A percentile compares a stretch with the other conserved stretches of the same genome.
phyloP scores from a whole-genome alignment of 2,113 vertebrate genomes.

The Calonectris borealis region DNA sequence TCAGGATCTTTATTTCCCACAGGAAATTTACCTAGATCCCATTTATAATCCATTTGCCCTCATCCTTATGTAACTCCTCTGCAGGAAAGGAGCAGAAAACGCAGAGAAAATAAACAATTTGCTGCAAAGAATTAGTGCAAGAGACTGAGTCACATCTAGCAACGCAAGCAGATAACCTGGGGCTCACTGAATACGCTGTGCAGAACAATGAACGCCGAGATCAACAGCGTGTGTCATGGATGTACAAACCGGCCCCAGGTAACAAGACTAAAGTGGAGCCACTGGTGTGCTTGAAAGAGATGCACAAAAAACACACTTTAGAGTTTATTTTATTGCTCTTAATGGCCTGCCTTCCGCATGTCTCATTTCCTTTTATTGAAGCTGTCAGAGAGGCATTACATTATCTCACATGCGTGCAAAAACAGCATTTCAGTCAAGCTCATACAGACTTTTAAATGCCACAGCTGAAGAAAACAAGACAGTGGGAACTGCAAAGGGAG shows the following conservation, averaged over 20 bases:
- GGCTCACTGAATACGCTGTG: not conserved
- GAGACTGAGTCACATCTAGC: slow-evolving; percentile 23
- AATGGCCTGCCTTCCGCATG: not conserved
- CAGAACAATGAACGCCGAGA: not conserved
- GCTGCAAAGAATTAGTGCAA: not conserved
- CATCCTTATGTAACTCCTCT: slow-evolving; percentile 13
- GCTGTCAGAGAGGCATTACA: slow-evolving; percentile 31
- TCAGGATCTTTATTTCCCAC: slow-evolving; percentile 17
- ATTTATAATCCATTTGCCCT: slow-evolving; percentile 19
- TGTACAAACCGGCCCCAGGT: not conserved
- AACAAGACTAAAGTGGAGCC: not conserved
- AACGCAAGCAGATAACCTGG: not conserved
- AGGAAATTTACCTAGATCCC: slow-evolving; percentile 32
- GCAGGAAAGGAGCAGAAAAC: not conserved
- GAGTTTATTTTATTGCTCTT: slow-evolving; percentile 45
- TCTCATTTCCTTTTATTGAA: slow-evolving; percentile 48
- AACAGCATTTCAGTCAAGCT: not conserved
- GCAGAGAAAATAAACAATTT: slow-evolving; percentile 1
- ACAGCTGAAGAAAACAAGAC: slow-evolving; percentile 41
- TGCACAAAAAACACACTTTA: not conserved
- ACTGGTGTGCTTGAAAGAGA: not conserved
- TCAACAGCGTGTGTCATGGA: not conserved
- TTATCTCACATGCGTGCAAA: not conserved
- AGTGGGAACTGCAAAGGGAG: not conserved
- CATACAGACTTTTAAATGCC: slow-evolving; percentile 7